Percentiles rank a stretch among this genome's conserved stretches.
Conservation (phyloP, 2,888 invertebrate genomes). For the Dolomedes plantarius region DNA sequence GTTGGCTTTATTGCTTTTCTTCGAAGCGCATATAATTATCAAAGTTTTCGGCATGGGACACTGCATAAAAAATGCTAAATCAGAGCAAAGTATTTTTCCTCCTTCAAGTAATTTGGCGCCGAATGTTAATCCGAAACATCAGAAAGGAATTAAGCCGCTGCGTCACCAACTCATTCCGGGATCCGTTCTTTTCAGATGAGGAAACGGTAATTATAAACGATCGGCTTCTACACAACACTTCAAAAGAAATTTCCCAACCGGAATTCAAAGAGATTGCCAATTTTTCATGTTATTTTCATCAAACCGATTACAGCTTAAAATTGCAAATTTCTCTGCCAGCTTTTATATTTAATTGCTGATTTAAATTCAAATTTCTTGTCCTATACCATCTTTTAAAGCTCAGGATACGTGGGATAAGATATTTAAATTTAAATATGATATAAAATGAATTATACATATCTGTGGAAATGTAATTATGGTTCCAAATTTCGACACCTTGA, state of each 20-base stretch:
- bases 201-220: constrained; percentile 66
- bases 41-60: constrained; percentile 32
- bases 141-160: constrained; percentile 53
- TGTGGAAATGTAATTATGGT: too few relatives aligned
- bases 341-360: constrained; percentile 46
- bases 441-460: too few relatives aligned
- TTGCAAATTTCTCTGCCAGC: constrained; percentile 1
- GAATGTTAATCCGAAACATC: constrained; percentile 56
- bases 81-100: constrained; percentile 19
- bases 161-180: constrained; percentile 17
- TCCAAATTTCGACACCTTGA: too few relatives aligned
- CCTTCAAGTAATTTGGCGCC: constrained; percentile 30
- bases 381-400: neutral
- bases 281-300: constrained; percentile 25
- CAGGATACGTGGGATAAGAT: neutral
- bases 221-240: constrained; percentile 28
- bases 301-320: constrained; percentile 21
- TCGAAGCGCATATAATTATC: constrained; percentile 51
- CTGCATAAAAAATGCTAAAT: constrained; percentile 9
- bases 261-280: neutral
- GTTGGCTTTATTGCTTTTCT: constrained; percentile 41
- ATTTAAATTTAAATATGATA: neutral
- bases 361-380: constrained; percentile 52
- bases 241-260: constrained; percentile 21
- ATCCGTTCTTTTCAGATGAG: constrained; percentile 48